Conservation (phyloP, 2,113 vertebrate species). For the Sapajus apella region DNA sequence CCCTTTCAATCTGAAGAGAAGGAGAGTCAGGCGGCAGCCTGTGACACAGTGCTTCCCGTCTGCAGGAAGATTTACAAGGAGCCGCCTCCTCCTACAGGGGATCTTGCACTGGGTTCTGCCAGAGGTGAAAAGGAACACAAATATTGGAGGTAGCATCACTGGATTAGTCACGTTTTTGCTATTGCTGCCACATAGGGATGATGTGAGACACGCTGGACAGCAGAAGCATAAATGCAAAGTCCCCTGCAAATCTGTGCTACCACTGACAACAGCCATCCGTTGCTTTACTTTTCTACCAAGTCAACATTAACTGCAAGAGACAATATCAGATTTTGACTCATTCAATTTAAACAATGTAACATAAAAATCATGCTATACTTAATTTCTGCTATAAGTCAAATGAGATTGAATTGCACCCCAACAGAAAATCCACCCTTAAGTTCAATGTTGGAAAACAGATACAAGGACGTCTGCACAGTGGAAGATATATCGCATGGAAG, state of each 20-base stretch:
- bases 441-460: not conserved
- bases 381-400: not conserved
- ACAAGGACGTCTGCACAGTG: not conserved
- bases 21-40: not conserved
- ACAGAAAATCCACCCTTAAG: not conserved
- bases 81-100: not conserved
- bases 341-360: not conserved
- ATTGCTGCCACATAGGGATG: not conserved
- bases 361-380: not conserved
- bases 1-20: not conserved
- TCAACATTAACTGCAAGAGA: not conserved
- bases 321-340: not conserved
- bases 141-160: fast-evolving
- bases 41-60: too few relatives aligned
- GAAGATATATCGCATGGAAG: not conserved
- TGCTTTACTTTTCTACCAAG: not conserved
- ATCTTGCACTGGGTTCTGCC: not conserved
- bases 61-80: too few relatives aligned
- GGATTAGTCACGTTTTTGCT: not conserved
- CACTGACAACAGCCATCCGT: not conserved
- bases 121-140: not conserved
- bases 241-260: not conserved
- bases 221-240: not conserved
- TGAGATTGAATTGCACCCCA: not conserved
- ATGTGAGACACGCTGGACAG: not conserved